These are phyloP conservation scores for Triplophysa yarkandensis DNA, from an alignment of 2,797 vertebrate genomes.

Conservation along the genomic window DNA sequence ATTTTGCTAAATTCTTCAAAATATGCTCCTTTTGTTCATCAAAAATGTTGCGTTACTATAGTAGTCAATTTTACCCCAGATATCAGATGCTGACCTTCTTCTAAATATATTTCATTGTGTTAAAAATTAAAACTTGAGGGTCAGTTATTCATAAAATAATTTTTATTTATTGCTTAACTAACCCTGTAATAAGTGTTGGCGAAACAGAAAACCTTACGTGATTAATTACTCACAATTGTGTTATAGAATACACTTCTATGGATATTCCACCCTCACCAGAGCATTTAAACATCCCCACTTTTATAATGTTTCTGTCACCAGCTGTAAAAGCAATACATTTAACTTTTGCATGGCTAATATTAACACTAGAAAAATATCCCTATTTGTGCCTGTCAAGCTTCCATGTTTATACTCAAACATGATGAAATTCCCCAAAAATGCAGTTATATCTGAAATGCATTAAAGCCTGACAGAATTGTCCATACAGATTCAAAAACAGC, in stretches of 20 bases:
- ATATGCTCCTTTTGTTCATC: too few relatives aligned
- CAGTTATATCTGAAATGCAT: background rate
- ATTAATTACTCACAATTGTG: constrained; percentile 1
- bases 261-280: background rate
- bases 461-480: background rate
- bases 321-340: background rate
- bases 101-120: too few relatives aligned
- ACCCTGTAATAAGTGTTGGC: constrained; percentile 13
- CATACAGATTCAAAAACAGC: background rate
- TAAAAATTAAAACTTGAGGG: too few relatives aligned
- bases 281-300: background rate
- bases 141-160: too few relatives aligned
- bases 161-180: background rate
- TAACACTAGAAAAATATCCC: background rate
- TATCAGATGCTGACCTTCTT: too few relatives aligned
- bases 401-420: background rate
- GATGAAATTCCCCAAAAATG: background rate
- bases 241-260: constrained; percentile 6
- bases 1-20: too few relatives aligned
- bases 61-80: too few relatives aligned
- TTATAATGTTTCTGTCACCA: constrained; percentile 1
- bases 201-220: background rate
- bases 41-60: too few relatives aligned
- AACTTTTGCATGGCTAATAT: background rate
- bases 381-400: background rate